These are phyloP conservation scores for Muscina levida DNA, from an alignment of 2,888 invertebrate species.

Conservation along the genomic window DNA sequence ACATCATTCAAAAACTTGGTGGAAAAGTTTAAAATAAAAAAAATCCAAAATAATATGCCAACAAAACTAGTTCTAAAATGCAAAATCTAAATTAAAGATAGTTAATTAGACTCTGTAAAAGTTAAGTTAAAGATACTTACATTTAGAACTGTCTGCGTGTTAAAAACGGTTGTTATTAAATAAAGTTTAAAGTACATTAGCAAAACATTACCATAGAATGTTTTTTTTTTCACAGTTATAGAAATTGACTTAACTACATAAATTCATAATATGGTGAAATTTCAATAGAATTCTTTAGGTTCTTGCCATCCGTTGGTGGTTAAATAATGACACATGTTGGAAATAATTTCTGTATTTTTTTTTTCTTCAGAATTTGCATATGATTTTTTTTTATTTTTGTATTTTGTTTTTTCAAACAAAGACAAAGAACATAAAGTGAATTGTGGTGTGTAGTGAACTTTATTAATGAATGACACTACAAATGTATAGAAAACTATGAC, in stretches of 20 bases:
- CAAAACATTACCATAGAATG: constrained; percentile 50
- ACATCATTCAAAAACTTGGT: background rate
- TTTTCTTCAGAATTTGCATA: constrained; percentile 27
- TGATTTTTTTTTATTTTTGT: no score
- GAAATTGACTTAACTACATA: no score
- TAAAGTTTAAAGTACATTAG: constrained; percentile 69
- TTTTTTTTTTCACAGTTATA: no score
- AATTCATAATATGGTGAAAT: no score
- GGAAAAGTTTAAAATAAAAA: background rate
- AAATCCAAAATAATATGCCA: no score
- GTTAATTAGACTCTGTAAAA: no score
- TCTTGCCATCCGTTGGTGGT: background rate
- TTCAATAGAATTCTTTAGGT: background rate
- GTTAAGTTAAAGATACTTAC: constrained; percentile 74
- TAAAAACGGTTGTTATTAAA: constrained; percentile 57
- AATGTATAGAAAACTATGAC: constrained; percentile 10
- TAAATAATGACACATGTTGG: constrained; percentile 7
- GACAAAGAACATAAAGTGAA: background rate
- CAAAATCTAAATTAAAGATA: no score
- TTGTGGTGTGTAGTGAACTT: no score
- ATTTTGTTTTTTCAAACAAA: background rate
- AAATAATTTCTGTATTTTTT: constrained; percentile 6
- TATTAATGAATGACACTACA: constrained; percentile 11
- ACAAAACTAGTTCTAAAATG: no score
- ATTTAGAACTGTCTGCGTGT: constrained; percentile 79